Percentiles rank a stretch among this genome's conserved stretches.
phyloP scores from a whole-genome alignment of 2,888 invertebrate species.

The Latrodectus hesperus region DNA sequence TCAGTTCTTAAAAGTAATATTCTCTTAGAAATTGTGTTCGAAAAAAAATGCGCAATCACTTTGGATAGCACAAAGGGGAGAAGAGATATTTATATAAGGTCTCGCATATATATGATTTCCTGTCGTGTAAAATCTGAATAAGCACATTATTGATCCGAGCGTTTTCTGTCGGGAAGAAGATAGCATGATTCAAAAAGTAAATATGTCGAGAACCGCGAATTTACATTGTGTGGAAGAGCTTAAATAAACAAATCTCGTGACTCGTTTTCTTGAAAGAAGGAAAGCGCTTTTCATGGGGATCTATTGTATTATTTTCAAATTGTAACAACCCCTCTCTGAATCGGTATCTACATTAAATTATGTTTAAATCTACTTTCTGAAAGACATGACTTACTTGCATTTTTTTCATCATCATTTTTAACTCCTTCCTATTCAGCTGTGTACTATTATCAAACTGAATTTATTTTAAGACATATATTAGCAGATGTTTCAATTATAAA shows the following conservation, averaged over 20 bases:
- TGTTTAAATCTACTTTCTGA: no score
- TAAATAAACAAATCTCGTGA: constrained; percentile 17
- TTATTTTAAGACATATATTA: no score
- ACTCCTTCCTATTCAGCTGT: no score
- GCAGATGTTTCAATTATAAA: no score
- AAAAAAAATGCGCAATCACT: constrained; percentile 24
- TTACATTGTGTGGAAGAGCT: constrained; percentile 23
- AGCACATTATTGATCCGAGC: constrained; percentile 42
- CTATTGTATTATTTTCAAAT: not conserved
- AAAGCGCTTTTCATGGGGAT: not conserved
- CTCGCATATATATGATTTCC: constrained; percentile 1
- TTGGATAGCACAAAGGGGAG: constrained; percentile 18
- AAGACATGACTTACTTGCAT: no score
- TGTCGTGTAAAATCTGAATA: constrained; percentile 46
- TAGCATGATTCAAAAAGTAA: constrained; percentile 29
- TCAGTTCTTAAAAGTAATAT: constrained; percentile 30
- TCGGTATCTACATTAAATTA: no score
- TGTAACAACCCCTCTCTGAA: no score
- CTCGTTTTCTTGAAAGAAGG: not conserved
- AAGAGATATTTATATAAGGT: constrained; percentile 34
- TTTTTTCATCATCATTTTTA: no score
- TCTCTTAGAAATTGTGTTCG: constrained; percentile 28
- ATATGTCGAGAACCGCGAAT: constrained; percentile 27
- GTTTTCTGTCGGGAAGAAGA: constrained; percentile 26
- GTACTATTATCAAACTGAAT: no score